Conservation (phyloP, 2,797 vertebrate species). For the Pangasius mekongensis region DNA sequence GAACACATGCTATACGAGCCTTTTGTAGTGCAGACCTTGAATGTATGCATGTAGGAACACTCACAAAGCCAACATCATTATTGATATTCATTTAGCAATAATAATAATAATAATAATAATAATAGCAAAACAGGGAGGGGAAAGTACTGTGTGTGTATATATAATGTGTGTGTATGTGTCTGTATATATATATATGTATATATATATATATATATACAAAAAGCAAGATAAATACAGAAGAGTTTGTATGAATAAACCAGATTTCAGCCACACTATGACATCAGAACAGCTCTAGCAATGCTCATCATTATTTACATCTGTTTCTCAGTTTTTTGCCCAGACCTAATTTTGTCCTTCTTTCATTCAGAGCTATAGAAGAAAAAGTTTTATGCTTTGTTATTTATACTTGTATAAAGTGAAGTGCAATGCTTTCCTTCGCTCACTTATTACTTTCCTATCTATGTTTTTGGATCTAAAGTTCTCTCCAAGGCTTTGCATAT, state of each 20-base stretch:
- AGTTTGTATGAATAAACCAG: not conserved
- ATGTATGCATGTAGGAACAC: no score
- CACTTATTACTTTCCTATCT: not conserved
- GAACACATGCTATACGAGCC: not conserved
- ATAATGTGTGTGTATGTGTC: no score
- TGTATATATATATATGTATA: no score
- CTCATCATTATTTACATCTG: constrained; percentile 1
- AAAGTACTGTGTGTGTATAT: no score
- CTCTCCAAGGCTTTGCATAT: constrained; percentile 4
- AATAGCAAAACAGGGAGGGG: not conserved
- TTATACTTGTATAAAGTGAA: not conserved
- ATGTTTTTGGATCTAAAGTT: constrained; percentile 22
- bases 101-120: not conserved
- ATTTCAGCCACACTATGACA: not conserved
- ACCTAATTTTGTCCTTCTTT: constrained; percentile 29
- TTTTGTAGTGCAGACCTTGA: no score
- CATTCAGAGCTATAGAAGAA: constrained; percentile 26
- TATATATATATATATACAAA: not conserved
- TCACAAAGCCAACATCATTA: no score
- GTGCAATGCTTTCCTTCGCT: not conserved
- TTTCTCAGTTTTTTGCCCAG: not conserved
- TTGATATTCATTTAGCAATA: no score
- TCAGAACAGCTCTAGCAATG: not conserved
- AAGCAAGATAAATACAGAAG: not conserved
- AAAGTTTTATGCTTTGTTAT: not conserved